Conservation (phyloP, 1,140 invertebrate species). For the Teleopsis dalmanni region DNA sequence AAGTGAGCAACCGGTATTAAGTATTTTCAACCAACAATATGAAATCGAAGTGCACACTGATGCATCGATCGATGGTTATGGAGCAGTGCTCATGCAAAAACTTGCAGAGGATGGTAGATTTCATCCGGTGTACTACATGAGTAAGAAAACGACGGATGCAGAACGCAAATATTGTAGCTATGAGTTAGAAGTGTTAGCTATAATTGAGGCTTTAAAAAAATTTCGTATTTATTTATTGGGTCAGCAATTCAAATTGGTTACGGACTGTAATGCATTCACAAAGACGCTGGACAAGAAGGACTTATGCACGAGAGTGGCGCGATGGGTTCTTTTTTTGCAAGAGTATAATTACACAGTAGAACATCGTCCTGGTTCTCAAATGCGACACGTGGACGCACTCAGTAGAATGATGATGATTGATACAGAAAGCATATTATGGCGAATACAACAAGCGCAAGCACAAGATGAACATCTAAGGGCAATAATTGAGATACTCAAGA, state of each 20-base stretch:
- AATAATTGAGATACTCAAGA: background rate
- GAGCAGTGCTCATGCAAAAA: conserved; percentile 30
- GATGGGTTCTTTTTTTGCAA: conserved; percentile 21
- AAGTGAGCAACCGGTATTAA: conserved; percentile 27
- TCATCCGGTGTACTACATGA: conserved; percentile 43
- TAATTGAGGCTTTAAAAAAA: conserved; percentile 19
- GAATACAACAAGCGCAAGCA: too few species aligned
- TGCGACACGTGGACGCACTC: conserved; percentile 1
- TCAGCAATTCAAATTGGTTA: conserved; percentile 10
- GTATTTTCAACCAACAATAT: conserved; percentile 23
- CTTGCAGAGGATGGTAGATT: conserved; percentile 29
- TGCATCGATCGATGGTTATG: conserved; percentile 27
- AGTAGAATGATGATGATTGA: too few species aligned
- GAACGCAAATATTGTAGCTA: too few species aligned
- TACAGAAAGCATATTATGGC: too few species aligned
- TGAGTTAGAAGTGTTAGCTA: too few species aligned
- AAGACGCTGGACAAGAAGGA: conserved; percentile 26
- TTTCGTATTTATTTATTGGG: conserved; percentile 18
- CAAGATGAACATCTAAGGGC: background rate
- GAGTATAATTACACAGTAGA: conserved; percentile 21
- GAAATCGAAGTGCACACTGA: conserved; percentile 39
- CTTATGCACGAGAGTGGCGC: conserved; percentile 18
- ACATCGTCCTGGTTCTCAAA: conserved; percentile 14
- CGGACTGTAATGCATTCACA: conserved; percentile 32
- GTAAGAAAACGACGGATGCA: conserved; percentile 44